These are phyloP conservation scores for Blennius ocellaris DNA, from an alignment of 2,113 vertebrate genomes.

Conservation along the genomic window DNA sequence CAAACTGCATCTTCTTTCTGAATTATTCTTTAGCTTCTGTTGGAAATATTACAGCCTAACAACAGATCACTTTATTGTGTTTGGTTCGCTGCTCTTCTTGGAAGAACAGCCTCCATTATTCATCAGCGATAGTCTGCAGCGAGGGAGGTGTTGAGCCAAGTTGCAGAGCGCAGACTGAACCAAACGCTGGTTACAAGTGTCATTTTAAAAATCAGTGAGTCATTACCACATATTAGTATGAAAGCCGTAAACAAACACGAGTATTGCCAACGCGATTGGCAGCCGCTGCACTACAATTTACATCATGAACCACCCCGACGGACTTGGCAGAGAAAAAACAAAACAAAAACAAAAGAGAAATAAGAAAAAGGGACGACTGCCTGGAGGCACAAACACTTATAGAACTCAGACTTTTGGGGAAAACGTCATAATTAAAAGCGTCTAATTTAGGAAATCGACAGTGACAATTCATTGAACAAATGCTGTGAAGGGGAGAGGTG, in stretches of 20 bases:
- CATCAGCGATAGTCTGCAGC: not conserved
- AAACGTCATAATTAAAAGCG: not conserved
- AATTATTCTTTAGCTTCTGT: too few species aligned
- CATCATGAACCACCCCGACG: not conserved
- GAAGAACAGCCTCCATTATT: not conserved
- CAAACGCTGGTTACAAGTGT: not conserved
- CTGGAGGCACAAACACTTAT: constrained; percentile 1
- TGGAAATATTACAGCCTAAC: too few species aligned
- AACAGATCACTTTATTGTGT: too few species aligned
- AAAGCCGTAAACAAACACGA: constrained; percentile 56
- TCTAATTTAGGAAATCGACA: too few species aligned
- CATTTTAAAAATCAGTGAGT: constrained; percentile 10
- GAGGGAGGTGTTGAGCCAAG: not conserved
- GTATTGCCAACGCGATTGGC: constrained; percentile 56
- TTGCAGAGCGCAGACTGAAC: not conserved
- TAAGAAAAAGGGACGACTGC: constrained; percentile 4
- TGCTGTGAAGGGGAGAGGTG: not conserved
- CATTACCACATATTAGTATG: constrained; percentile 27
- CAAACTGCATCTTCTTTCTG: too few species aligned
- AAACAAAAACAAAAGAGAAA: too few species aligned
- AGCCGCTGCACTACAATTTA: constrained; percentile 18
- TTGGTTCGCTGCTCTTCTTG: not conserved
- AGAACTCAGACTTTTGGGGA: not conserved
- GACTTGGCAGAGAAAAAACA: constrained; percentile 27
- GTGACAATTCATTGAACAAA: not conserved